Evolutionary conservation across 2,113 vertebrate species (phyloP).

Genomic region (Oenanthe oenanthe): DNA sequence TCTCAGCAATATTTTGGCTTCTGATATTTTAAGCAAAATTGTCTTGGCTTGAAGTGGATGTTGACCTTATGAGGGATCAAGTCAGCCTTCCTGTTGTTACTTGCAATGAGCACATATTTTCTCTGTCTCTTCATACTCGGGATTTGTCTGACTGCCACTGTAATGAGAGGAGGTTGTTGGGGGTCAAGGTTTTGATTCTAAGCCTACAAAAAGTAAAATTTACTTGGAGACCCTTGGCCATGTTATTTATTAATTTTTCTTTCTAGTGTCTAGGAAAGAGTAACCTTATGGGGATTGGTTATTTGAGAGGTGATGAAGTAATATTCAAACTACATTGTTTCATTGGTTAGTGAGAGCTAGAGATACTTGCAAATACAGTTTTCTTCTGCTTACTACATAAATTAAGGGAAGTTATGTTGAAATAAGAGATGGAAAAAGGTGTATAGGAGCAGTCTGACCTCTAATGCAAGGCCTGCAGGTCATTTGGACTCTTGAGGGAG

Average conservation of each 20-base stretch:
- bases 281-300: not conserved
- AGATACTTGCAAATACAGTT: not conserved
- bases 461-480: fast-evolving
- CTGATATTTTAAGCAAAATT: slow-evolving; percentile 33
- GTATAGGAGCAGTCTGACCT: not conserved
- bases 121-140: not conserved
- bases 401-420: not conserved
- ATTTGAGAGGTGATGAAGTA: not conserved
- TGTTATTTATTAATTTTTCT: not conserved
- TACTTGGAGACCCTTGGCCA: not conserved
- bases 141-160: not conserved
- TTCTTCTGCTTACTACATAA: not conserved
- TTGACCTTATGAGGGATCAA: slow-evolving; percentile 51
- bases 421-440: not conserved
- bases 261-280: not conserved
- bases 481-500: not conserved
- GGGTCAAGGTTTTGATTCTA: not conserved
- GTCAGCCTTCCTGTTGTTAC: slow-evolving; percentile 49
- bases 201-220: not conserved
- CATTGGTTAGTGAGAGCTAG: not conserved
- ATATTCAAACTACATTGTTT: not conserved
- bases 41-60: slow-evolving; percentile 19
- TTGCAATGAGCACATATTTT: slow-evolving; percentile 32
- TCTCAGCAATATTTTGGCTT: slow-evolving; percentile 49
- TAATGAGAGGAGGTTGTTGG: not conserved